Evolutionary conservation across 1,140 invertebrate genomes (phyloP).

Genomic region (Penaeus chinensis): DNA sequence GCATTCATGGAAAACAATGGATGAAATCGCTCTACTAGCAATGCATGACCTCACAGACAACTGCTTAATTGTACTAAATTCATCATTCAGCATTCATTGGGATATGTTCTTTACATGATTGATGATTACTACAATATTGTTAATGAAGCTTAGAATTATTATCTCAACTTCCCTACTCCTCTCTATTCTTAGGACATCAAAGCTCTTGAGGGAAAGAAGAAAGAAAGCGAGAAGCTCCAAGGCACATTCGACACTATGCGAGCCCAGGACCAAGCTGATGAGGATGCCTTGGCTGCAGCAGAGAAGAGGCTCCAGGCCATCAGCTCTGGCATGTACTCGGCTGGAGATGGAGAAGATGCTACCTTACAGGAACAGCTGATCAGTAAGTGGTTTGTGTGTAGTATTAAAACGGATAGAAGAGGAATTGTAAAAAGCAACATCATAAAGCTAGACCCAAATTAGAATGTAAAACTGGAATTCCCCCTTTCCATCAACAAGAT

Average conservation of each 20-base stretch:
- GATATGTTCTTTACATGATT: too few relatives aligned
- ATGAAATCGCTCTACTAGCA: too few relatives aligned
- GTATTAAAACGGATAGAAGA: too few relatives aligned
- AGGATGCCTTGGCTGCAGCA: conserved; percentile 77
- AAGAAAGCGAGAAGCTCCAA: conserved; percentile 76
- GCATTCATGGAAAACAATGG: too few relatives aligned
- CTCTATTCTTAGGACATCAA: conserved; percentile 73
- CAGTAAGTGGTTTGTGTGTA: conserved; percentile 69
- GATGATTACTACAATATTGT: too few relatives aligned
- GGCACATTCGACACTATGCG: conserved; percentile 79
- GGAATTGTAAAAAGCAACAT: neutral
- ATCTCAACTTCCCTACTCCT: neutral
- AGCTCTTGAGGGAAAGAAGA: conserved; percentile 75
- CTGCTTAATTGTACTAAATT: too few relatives aligned
- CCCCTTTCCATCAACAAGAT: too few relatives aligned
- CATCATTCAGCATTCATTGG: too few relatives aligned
- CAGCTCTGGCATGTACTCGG: conserved; percentile 82
- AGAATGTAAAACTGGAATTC: too few relatives aligned
- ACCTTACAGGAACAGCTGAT: conserved; percentile 92
- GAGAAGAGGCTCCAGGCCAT: conserved; percentile 86
- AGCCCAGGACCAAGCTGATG: conserved; percentile 76
- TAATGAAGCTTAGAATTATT: too few relatives aligned
- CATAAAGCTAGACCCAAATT: neutral
- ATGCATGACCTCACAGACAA: too few relatives aligned
- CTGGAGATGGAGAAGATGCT: conserved; percentile 83